phyloP scores from a whole-genome alignment of 2,888 invertebrate genomes.

The Trachelus iudaicus region DNA sequence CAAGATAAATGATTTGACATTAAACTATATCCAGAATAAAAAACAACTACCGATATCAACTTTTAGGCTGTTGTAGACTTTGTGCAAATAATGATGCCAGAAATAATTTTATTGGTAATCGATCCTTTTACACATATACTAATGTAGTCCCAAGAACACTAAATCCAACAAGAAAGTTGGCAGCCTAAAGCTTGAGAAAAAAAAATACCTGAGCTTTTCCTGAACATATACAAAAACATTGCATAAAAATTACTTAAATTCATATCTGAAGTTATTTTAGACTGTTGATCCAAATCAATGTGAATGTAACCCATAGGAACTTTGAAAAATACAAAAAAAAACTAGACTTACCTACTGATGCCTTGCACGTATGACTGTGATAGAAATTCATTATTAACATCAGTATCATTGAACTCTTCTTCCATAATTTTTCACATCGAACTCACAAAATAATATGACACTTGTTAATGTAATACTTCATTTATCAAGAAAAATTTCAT shows the following conservation, averaged over 20 bases:
- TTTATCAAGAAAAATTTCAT: not conserved
- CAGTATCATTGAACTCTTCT: not conserved
- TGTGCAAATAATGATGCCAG: not conserved
- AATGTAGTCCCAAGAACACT: not conserved
- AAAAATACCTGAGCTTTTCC: not conserved
- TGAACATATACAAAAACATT: not conserved
- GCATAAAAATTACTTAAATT: not conserved
- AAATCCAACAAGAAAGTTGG: not conserved
- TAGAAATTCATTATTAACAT: not conserved
- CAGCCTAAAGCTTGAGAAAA: not conserved
- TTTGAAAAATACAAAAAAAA: not conserved
- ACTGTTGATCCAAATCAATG: not conserved
- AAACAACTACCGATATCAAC: not conserved
- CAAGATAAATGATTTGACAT: not conserved
- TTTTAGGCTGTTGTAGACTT: not conserved
- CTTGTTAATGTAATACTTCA: not conserved
- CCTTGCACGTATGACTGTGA: slow-evolving; percentile 6
- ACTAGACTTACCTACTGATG: slow-evolving; percentile 4
- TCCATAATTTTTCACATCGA: not conserved
- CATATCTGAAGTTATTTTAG: not conserved
- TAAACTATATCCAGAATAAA: not conserved
- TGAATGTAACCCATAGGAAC: not conserved
- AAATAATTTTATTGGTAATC: not conserved
- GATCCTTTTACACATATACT: not conserved
- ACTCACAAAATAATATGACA: not conserved